Evolutionary conservation across 2,113 vertebrate species (phyloP).

Genomic region (Taxidea taxus): DNA sequence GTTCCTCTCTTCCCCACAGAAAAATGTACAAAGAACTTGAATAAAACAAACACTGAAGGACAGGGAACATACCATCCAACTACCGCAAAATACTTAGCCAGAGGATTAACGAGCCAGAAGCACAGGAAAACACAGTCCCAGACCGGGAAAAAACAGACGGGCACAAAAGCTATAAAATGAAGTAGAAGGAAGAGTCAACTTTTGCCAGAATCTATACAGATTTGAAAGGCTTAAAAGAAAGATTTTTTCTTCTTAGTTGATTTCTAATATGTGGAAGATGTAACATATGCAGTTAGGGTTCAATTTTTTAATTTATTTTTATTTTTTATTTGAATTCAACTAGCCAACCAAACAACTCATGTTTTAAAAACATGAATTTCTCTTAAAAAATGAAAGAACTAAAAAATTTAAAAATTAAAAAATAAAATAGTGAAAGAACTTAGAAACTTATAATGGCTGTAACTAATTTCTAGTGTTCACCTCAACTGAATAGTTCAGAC

Average conservation of each 20-base stretch:
- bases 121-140: no score
- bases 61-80: not conserved
- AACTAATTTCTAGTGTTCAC: not conserved
- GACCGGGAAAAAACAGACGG: accelerated
- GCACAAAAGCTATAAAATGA: accelerated
- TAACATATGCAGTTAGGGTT: not conserved
- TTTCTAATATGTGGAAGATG: not conserved
- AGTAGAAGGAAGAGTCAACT: not conserved
- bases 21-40: not conserved
- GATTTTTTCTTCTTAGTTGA: not conserved
- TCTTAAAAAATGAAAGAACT: not conserved
- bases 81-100: not conserved
- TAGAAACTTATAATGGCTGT: not conserved
- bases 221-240: not conserved
- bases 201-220: not conserved
- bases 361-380: not conserved
- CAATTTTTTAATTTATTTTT: no score
- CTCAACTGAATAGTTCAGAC: not conserved
- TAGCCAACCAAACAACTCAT: no score
- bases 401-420: not conserved
- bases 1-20: no score
- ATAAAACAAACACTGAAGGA: not conserved
- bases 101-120: not conserved
- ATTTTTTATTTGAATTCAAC: no score
- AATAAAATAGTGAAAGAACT: not conserved